Evolutionary conservation across 2,888 invertebrate species (phyloP).

Genomic region (Eurytoma californica): DNA sequence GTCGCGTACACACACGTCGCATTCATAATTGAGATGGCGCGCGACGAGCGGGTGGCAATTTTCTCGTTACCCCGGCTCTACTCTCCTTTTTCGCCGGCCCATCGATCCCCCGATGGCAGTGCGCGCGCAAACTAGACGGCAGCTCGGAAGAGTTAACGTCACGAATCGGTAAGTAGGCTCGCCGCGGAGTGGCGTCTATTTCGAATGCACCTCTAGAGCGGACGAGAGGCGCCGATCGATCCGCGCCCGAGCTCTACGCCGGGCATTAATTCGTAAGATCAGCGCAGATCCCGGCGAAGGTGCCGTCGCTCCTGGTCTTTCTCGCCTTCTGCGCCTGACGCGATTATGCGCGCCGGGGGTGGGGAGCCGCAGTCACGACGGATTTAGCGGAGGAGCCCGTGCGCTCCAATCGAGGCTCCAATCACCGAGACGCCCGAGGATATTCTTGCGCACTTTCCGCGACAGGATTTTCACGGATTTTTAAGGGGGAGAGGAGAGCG

Average conservation of each 20-base stretch:
- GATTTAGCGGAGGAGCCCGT: conserved; percentile 10
- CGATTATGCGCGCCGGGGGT: not conserved
- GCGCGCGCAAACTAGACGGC: conserved; percentile 33
- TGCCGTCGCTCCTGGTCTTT: not conserved
- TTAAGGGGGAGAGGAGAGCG: too few relatives aligned
- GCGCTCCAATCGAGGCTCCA: conserved; percentile 7
- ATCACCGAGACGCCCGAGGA: not conserved
- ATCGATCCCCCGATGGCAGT: too few relatives aligned
- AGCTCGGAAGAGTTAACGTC: conserved; percentile 40
- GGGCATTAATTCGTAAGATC: conserved; percentile 44
- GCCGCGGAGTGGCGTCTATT: conserved; percentile 26
- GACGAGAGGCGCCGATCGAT: conserved; percentile 34
- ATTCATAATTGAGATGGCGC: too few relatives aligned
- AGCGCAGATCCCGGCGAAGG: conserved; percentile 11
- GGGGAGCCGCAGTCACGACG: not conserved
- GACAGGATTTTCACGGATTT: not conserved
- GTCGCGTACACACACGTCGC: too few relatives aligned
- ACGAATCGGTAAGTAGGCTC: conserved; percentile 39
- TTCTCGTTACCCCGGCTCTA: too few relatives aligned
- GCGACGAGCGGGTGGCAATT: too few relatives aligned
- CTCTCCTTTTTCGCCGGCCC: conserved; percentile 1
- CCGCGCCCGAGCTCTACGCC: conserved; percentile 12
- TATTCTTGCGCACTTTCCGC: not conserved
- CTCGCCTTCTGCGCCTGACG: not conserved
- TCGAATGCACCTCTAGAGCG: conserved; percentile 32